Base-by-base conservation (phyloP, 2,797 vertebrate species). In the Leptatherina wallacei region DNA sequence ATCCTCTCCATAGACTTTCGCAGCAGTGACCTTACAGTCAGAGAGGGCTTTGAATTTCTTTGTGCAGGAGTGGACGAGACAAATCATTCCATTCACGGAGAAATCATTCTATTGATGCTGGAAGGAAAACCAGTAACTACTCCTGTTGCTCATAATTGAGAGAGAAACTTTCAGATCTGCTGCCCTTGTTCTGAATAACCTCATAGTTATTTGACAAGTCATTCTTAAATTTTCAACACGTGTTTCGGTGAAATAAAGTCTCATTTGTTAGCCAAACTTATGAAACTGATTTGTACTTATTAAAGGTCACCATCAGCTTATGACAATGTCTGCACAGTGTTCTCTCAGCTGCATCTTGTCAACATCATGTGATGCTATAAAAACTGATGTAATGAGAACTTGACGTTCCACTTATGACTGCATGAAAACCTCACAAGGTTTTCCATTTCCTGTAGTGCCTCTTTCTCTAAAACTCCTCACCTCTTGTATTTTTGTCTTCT, bases 311-410 rank as follows among this genome's bases (percentile, higher is more conserved):
- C 4, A n/a, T 82, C 44, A 52, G 44, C 29, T 67, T 36, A 40
- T 40, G 77, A 87, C 80, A 85, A 62, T 64, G 56, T 38, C 33
- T 35, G 62, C 65, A 36, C 68, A 80, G 73, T 84, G 54, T 77
- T 65, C 61, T 61, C 52, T 29, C 11, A 38, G 55, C 40, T 1
- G 32, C 59, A 52, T 83, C 49, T 66, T 6, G 49, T 82, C 75
- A 83, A 52, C 81, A 85, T 30, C 82, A 86, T 86, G 86, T 89
- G 86, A 89, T 54, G 65, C 67, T 83, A 11, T 62, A 24, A 70
- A 75, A 68, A 44, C 32, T 38, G 54, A 47, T 76, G 11, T 51
- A 77, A 74, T 59, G 62, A 67, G 73, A 85, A 59, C 57, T 57
- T 60, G 11, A 56, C 0, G 12, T 78, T 69, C 44, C 14, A 18